Percentiles rank a stretch among this genome's conserved stretches.
phyloP scores from a whole-genome alignment of 2,113 vertebrate genomes.

The Corythaixoides concolor region DNA sequence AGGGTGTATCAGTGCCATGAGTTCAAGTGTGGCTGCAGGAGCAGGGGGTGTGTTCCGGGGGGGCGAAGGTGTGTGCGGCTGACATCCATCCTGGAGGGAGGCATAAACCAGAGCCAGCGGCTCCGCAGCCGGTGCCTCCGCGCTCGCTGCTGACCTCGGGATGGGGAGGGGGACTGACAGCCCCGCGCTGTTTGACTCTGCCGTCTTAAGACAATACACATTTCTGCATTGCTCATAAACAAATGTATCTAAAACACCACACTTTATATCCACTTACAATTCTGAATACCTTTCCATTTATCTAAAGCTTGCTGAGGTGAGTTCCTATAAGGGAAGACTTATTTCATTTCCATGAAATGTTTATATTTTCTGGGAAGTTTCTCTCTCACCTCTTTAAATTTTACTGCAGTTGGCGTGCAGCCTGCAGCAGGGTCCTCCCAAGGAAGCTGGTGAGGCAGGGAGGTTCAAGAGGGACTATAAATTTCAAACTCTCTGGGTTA shows the following conservation, averaged over 20 bases:
- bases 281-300: constrained; percentile 68
- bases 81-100: not conserved
- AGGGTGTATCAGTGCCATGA: not conserved
- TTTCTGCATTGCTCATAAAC: constrained; percentile 53
- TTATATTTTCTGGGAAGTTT: constrained; percentile 93
- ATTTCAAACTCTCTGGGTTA: constrained; percentile 80
- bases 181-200: not conserved
- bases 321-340: constrained; percentile 77
- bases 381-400: constrained; percentile 98
- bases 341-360: constrained; percentile 83
- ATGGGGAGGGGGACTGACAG: not conserved
- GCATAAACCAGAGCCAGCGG: not conserved
- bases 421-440: constrained; percentile 84
- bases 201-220: not conserved
- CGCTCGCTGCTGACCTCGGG: not conserved
- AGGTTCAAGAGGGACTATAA: constrained; percentile 84
- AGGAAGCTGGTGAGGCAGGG: constrained; percentile 82
- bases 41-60: not conserved
- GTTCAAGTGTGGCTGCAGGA: not conserved
- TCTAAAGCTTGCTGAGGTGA: constrained; percentile 64
- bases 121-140: not conserved
- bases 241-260: constrained; percentile 46
- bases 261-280: constrained; percentile 59
- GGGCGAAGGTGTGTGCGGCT: not conserved
- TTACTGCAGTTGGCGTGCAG: constrained; percentile 90